Base-by-base conservation (phyloP, 37 sponge, comb jelly and placozoan species). In the Petrosia ficiformis region DNA sequence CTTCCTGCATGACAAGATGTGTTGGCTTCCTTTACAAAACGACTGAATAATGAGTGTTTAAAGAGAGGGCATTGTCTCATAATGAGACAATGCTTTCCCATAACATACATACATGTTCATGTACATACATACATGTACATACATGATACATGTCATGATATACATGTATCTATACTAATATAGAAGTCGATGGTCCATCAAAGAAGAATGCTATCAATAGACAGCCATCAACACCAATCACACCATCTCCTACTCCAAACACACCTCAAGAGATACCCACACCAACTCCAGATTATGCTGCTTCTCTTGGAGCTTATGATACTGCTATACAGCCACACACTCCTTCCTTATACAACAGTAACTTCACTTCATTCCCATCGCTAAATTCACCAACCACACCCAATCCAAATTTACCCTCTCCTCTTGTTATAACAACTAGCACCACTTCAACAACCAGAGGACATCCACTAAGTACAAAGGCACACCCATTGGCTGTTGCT, bases 271-370 rank as follows among this genome's bases (percentile, higher is more conserved):
- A 71, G 43, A n/a, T 24, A 41, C 4, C 40, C 44, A 35, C 67
- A 0, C 59, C 84, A 37, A 85, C 85, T 22, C 91, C 91, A 69
- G 91, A 90, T 59, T 90, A 90, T 85, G 91, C 86, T 3, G 91
- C 86, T 44, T 86, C 81, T 0, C 72, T 90, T 63, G 82, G 82
- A 10, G n/a, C 59, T 44, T 86, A 90, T 29, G 76, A 57, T 33
- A 56, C 26, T 25, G 30, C 79, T 36, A 59, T 56, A 38, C 63
- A 30, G 19, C 76, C 61, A 1, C 61, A 25, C 40, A 36, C 16
- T 29, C 26, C 63, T 5, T 61, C 63, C 5, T n/a, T n/a, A 6
- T n/a, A 22, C 28, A 29, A 22, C 6, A 22, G 63, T 5, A n/a
- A n/a, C 63, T 61, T 61, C 1, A 32, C 43, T 57, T 26, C 3